Percentiles rank a stretch among this genome's conserved stretches.
Conservation (phyloP, 2,797 vertebrate genomes). For the Schizothorax lantsangensis region DNA sequence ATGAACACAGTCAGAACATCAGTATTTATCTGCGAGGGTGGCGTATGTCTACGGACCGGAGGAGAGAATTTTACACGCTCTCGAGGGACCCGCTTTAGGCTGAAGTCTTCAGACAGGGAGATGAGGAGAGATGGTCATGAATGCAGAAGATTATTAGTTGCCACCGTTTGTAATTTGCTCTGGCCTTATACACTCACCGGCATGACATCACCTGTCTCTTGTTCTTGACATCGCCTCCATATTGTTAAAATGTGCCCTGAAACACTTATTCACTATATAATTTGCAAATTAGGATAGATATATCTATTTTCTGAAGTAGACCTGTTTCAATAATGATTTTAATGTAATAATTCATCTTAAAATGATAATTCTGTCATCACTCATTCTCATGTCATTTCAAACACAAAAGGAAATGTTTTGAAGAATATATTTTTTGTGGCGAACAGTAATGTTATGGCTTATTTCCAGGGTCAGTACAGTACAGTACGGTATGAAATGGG, state of each 20-base stretch:
- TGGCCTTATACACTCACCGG: slow-evolving; percentile 34
- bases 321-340: not conserved
- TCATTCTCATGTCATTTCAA: not conserved
- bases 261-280: slow-evolving; percentile 43
- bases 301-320: not conserved
- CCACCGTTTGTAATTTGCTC: slow-evolving; percentile 74
- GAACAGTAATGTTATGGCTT: not conserved
- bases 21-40: slow-evolving; percentile 24
- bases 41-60: slow-evolving; percentile 2
- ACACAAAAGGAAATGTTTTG: not conserved
- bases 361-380: not conserved
- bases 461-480: not conserved
- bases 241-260: slow-evolving; percentile 35
- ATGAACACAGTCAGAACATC: slow-evolving; percentile 66
- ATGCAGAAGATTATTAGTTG: slow-evolving; percentile 77
- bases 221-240: not conserved
- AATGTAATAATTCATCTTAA: not conserved
- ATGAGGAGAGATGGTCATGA: slow-evolving; percentile 49
- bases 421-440: not conserved
- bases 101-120: slow-evolving; percentile 48
- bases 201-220: slow-evolving; percentile 40
- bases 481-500: not conserved
- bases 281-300: slow-evolving; percentile 38
- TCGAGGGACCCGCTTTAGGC: slow-evolving; percentile 52
- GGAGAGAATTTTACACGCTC: slow-evolving; percentile 21